Evolutionary conservation across 1,140 invertebrate species (phyloP).

Genomic region (Tachypleus tridentatus): DNA sequence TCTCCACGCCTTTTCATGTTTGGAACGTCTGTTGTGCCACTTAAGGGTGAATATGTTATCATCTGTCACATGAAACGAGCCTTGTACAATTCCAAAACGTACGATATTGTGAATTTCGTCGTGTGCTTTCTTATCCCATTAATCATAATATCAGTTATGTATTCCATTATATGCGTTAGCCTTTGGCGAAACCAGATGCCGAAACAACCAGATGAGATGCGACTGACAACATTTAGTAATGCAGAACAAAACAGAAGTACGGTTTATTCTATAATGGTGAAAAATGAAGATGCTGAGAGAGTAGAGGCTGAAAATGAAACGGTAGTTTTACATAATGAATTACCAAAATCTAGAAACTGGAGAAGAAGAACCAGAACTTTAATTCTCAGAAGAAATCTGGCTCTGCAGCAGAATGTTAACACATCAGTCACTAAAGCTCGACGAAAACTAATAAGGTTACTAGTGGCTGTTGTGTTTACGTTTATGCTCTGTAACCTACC

Average conservation of each 20-base stretch:
- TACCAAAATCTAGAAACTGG: no score
- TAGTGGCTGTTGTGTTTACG: constrained; percentile 64
- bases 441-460: constrained; percentile 47
- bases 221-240: no score
- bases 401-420: no score
- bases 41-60: constrained; percentile 20
- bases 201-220: no score
- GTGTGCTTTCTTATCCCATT: constrained; percentile 59
- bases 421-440: no score
- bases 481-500: constrained; percentile 75
- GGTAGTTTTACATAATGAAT: no score
- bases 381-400: no score
- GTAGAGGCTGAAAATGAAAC: no score
- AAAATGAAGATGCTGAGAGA: no score
- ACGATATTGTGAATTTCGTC: constrained; percentile 61
- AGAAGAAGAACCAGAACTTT: no score
- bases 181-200: constrained; percentile 40
- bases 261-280: no score
- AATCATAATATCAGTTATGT: constrained; percentile 54
- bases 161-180: constrained; percentile 57
- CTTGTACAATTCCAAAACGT: constrained; percentile 57
- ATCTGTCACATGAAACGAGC: constrained; percentile 57
- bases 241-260: no score
- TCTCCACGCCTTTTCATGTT: constrained; percentile 49
- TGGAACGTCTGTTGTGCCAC: constrained; percentile 20